Evolutionary conservation across 1,140 invertebrate species (phyloP).

Genomic region (Riptortus pedestris): DNA sequence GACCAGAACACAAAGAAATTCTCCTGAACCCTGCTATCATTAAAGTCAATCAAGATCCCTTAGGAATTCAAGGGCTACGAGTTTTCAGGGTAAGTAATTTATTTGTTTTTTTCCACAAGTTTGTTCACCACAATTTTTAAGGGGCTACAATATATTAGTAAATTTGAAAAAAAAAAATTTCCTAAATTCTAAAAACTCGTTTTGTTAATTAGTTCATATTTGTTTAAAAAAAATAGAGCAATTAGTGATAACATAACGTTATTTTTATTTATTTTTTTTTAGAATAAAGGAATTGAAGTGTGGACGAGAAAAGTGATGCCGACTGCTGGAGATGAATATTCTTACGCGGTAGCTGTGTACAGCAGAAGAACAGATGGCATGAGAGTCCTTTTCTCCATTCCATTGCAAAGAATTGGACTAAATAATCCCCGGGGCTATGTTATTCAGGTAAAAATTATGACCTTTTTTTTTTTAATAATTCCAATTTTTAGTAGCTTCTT

Average conservation of each 20-base stretch:
- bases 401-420: conserved; percentile 58
- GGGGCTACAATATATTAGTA: no score
- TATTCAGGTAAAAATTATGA: conserved; percentile 59
- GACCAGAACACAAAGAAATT: conserved; percentile 60
- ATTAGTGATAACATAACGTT: no score
- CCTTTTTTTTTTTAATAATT: conserved; percentile 31
- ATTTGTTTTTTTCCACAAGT: not conserved
- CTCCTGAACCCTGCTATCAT: conserved; percentile 64
- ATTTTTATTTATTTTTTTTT: no score
- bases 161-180: no score
- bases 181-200: no score
- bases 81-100: conserved; percentile 38
- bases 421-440: conserved; percentile 64
- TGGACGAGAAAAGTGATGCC: conserved; percentile 41
- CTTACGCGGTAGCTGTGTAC: conserved; percentile 46
- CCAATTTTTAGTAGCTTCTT: conserved; percentile 9
- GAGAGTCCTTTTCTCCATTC: conserved; percentile 44
- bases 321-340: conserved; percentile 36
- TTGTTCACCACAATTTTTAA: not conserved
- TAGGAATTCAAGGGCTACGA: conserved; percentile 47
- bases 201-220: no score
- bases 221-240: no score
- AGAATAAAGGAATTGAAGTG: conserved; percentile 41
- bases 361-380: conserved; percentile 48
- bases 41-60: conserved; percentile 14